These are phyloP conservation scores for Nomada lathburiana DNA, from an alignment of 2,888 invertebrate genomes.

Conservation along the genomic window DNA sequence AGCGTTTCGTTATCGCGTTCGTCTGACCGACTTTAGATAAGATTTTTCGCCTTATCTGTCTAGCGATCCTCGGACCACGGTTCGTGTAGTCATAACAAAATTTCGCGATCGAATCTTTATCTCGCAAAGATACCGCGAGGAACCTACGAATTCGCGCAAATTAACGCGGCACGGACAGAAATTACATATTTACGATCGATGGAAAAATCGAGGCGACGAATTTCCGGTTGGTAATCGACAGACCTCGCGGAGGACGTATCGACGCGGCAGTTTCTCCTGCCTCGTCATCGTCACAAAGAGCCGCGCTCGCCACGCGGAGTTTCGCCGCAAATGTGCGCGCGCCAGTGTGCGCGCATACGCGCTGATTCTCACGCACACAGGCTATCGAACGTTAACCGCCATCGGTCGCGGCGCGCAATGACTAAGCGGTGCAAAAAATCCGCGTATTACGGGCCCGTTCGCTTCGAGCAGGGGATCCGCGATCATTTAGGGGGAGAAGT, in stretches of 20 bases:
- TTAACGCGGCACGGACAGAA: no score
- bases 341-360: conserved; percentile 8
- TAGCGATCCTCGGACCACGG: conserved; percentile 4
- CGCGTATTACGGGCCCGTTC: conserved; percentile 59
- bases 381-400: conserved; percentile 53
- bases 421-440: conserved; percentile 74
- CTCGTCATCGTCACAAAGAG: conserved; percentile 7
- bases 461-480: conserved; percentile 47
- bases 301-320: conserved; percentile 38
- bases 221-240: conserved; percentile 50
- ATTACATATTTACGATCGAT: no score
- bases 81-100: conserved; percentile 9
- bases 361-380: conserved; percentile 6
- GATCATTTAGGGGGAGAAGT: conserved; percentile 48
- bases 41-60: conserved; percentile 46
- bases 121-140: neutral
- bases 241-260: conserved; percentile 55
- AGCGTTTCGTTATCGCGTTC: conserved; percentile 14
- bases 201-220: conserved; percentile 3
- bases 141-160: no score
- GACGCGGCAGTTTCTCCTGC: conserved; percentile 36
- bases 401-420: conserved; percentile 62
- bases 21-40: conserved; percentile 43
- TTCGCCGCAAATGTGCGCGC: conserved; percentile 35
- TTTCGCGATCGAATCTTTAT: conserved; percentile 11